A percentile compares a stretch with the other conserved stretches of the same genome.
Evolutionary conservation across 1,140 invertebrate species (phyloP).

Genomic region (Brachionus angularis): DNA sequence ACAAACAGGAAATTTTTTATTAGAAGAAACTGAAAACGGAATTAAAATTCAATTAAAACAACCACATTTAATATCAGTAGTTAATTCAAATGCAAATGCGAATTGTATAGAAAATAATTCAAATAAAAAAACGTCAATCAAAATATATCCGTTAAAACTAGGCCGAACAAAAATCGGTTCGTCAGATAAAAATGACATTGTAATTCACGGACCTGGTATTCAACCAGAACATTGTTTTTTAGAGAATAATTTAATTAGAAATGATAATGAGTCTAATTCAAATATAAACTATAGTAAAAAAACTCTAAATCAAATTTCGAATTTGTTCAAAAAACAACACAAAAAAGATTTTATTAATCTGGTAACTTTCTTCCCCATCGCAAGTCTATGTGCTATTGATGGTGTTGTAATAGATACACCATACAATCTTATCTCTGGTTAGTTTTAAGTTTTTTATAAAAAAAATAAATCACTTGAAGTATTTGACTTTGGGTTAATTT

Average conservation of each 20-base stretch:
- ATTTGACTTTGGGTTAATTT: too few relatives aligned
- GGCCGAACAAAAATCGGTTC: slow-evolving; percentile 70
- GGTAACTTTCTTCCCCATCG: not conserved
- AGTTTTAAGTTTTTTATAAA: too few relatives aligned
- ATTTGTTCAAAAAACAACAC: not conserved
- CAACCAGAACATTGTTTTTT: slow-evolving; percentile 76
- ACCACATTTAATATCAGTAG: slow-evolving; percentile 72
- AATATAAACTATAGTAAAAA: not conserved
- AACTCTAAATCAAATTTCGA: slow-evolving; percentile 1
- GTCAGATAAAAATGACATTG: slow-evolving; percentile 67
- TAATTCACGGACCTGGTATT: slow-evolving; percentile 73
- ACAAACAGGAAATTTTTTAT: slow-evolving; percentile 44
- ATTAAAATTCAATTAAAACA: slow-evolving; percentile 75
- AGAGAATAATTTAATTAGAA: slow-evolving; percentile 63
- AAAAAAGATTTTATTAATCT: too few relatives aligned
- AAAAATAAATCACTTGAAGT: too few relatives aligned
- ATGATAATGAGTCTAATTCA: slow-evolving; percentile 1
- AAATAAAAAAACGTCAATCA: slow-evolving; percentile 55
- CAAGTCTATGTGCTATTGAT: slow-evolving; percentile 29
- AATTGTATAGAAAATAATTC: slow-evolving; percentile 61
- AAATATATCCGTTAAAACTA: slow-evolving; percentile 56
- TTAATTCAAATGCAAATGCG: slow-evolving; percentile 77
- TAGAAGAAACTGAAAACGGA: slow-evolving; percentile 63
- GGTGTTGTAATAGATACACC: slow-evolving; percentile 27
- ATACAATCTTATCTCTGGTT: slow-evolving; percentile 3